Evolutionary conservation across 2,797 vertebrate species (phyloP), one percentile per base, ranked within the genome.

Genomic region (Antrozous pallidus): DNA sequence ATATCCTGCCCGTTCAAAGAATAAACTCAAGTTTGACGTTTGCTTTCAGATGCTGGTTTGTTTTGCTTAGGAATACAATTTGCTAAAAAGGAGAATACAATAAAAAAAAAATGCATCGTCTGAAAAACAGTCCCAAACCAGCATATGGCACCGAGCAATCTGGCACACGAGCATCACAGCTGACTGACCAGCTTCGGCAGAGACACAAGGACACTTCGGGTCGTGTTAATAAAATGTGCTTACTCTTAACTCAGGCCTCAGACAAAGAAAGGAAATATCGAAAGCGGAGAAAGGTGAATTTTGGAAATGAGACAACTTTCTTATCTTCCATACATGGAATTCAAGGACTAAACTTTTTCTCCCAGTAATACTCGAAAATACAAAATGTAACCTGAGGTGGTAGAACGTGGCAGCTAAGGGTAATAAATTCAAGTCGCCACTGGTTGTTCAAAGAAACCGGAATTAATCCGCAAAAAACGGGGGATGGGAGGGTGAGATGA

Each of bases 201-300:
- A 94, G 47, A 93, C 83, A 92, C 87, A 91, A 93, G 33, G 79
- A 97, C 96, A 97, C 61, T 89, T 91, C 95, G 88, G 67, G 12
- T 81, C 17, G 77, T 70, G 96, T 80, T 94, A 92, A 83, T 67
- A 67, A 90, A 89, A 91, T 96, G 79, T 96, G 67, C 71, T 95
- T 89, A 3, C 49, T 96, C 71, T 95, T 83, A 69, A 73, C 22
- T 95, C 92, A 69, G 33, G 91, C 38, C 4, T 89, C 83, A 88
- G 96, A 88, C 90, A 80, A 63, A 87, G 40, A 93, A 93, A 96
- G 93, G 89, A 94, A 96, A 90, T 88, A 90, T 95, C 73, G 88
- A 95, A 77, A 90, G 69, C 47, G 88, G 26, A 81, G 36, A 91
- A 92, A 95, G 80, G 67, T 90, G 79, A 95, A 91, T 20, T 78